Evolutionary conservation across 1,140 invertebrate species (phyloP).

Genomic region (Drosophila suzukii): DNA sequence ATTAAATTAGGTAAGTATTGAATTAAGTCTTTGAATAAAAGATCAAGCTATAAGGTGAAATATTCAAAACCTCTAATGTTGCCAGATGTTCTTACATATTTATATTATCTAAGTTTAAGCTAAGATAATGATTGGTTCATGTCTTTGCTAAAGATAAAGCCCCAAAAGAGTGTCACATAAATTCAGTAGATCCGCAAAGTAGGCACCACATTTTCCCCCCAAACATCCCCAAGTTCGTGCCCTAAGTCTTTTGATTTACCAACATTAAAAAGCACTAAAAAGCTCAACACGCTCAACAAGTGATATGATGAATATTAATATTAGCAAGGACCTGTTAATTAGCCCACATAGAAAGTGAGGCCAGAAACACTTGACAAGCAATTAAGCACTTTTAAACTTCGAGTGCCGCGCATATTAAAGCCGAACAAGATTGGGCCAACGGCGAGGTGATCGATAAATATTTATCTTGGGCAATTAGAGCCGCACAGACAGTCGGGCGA

Average conservation of each 20-base stretch:
- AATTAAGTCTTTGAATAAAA: no score
- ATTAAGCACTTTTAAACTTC: constrained; percentile 37
- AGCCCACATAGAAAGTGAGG: constrained; percentile 51
- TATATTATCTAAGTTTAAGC: not conserved
- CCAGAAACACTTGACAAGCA: constrained; percentile 24
- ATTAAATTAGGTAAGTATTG: no score
- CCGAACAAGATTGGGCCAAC: constrained; percentile 1
- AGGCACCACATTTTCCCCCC: constrained; percentile 7
- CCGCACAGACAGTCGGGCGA: constrained; percentile 8
- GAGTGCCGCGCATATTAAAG: constrained; percentile 61
- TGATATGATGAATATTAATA: constrained; percentile 14
- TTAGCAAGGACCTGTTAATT: constrained; percentile 29
- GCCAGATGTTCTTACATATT: not conserved
- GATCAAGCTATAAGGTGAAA: no score
- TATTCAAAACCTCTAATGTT: not conserved
- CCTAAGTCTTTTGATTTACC: constrained; percentile 56
- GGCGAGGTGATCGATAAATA: constrained; percentile 55
- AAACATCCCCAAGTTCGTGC: constrained; percentile 41
- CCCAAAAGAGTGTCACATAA: constrained; percentile 5
- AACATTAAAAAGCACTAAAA: constrained; percentile 1
- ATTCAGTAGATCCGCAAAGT: constrained; percentile 1
- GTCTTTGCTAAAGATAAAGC: not conserved
- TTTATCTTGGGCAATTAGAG: constrained; percentile 63
- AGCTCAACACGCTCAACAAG: not conserved
- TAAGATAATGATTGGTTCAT: not conserved